Conservation (phyloP, 2,113 vertebrate species). For the Elanoides forficatus region DNA sequence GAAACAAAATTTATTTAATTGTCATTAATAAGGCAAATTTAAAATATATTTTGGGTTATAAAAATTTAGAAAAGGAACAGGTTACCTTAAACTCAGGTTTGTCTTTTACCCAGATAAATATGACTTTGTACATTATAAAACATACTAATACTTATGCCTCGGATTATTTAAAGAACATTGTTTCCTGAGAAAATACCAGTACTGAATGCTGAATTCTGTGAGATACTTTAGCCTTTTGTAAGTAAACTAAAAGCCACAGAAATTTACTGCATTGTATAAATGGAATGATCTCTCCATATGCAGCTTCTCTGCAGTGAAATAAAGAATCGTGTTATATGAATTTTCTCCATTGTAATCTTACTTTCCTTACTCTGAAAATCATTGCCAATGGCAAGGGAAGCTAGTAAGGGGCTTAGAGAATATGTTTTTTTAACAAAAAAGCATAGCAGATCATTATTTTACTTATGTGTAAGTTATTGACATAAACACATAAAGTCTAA, state of each 20-base stretch:
- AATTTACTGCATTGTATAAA: neutral
- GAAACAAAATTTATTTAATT: neutral
- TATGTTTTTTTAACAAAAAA: neutral
- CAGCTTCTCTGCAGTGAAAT: neutral
- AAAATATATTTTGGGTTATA: neutral
- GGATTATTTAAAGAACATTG: neutral
- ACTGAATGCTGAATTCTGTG: neutral
- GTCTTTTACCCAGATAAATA: neutral
- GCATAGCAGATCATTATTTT: neutral
- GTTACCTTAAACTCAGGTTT: neutral
- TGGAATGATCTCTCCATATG: neutral
- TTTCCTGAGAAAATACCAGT: neutral
- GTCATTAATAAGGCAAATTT: neutral
- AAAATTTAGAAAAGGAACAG: neutral
- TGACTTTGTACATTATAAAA: neutral
- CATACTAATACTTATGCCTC: neutral
- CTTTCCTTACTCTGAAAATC: neutral
- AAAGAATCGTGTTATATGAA: neutral
- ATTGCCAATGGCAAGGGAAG: neutral
- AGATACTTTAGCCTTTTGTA: neutral
- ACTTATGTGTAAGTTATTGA: neutral
- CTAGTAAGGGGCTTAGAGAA: neutral
- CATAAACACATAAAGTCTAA: neutral
- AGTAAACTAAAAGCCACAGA: neutral
- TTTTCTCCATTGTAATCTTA: neutral